A percentile compares a stretch with the other conserved stretches of the same genome.
Conservation (phyloP, 2,888 invertebrate species). For the Chalcis sispes region DNA sequence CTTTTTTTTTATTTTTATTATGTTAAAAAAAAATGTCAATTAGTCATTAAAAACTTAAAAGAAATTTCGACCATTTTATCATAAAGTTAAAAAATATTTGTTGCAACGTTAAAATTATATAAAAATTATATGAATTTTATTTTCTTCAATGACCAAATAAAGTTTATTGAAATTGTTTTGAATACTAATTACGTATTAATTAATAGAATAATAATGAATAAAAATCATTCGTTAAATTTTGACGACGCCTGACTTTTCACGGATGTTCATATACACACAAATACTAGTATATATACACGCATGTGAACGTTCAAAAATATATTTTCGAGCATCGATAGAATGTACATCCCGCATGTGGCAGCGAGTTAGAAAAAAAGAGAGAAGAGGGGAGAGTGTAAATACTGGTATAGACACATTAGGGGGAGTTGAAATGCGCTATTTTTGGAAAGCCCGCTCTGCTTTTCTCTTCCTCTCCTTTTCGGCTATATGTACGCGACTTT, state of each 20-base stretch:
- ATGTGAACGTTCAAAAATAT: too few species aligned
- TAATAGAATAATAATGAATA: not conserved
- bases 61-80: too few species aligned
- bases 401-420: not conserved
- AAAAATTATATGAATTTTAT: too few species aligned
- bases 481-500: not conserved
- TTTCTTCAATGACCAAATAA: too few species aligned
- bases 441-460: constrained; percentile 40
- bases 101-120: too few species aligned
- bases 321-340: not conserved
- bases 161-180: too few species aligned
- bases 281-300: not conserved
- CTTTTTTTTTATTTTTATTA: too few species aligned
- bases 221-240: not conserved
- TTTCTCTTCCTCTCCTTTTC: constrained; percentile 19
- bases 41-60: too few species aligned
- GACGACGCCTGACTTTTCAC: too few species aligned
- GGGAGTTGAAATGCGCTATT: constrained; percentile 31
- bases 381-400: not conserved
- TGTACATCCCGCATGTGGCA: constrained; percentile 19
- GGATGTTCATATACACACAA: not conserved
- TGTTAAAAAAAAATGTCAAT: too few species aligned
- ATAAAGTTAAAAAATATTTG: too few species aligned
- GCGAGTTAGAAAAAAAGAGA: not conserved
- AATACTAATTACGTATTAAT: too few species aligned